Percentiles rank a stretch among this genome's conserved stretches.
These are phyloP conservation scores for Pyrocoelia pectoralis DNA, from an alignment of 2,888 invertebrate genomes.

Conservation along the genomic window DNA sequence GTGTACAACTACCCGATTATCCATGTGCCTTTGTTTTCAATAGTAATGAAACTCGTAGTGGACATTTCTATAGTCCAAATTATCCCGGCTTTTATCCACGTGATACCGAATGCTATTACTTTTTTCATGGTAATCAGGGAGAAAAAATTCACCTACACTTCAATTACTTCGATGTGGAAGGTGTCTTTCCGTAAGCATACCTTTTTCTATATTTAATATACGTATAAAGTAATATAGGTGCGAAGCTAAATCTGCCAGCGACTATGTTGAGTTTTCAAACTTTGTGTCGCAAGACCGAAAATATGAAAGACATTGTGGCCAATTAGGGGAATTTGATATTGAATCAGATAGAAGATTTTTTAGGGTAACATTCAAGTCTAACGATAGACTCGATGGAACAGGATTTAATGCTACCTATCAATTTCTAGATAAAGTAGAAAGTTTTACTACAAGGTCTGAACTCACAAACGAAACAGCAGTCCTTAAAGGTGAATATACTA, in stretches of 20 bases:
- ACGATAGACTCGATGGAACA: conserved; percentile 91
- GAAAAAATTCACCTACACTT: conserved; percentile 87
- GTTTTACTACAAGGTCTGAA: conserved; percentile 60
- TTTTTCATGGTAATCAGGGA: conserved; percentile 81
- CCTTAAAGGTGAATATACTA: conserved; percentile 28
- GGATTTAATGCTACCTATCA: conserved; percentile 94
- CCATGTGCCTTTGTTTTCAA: conserved; percentile 91
- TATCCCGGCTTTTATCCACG: conserved; percentile 91
- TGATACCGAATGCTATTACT: conserved; percentile 90
- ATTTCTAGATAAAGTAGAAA: conserved; percentile 77
- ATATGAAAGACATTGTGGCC: conserved; percentile 89
- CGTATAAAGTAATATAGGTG: conserved; percentile 75
- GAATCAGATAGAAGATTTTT: conserved; percentile 93
- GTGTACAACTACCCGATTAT: conserved; percentile 76
- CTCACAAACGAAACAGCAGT: conserved; percentile 38
- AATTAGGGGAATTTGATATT: conserved; percentile 79
- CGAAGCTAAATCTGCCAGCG: conserved; percentile 89
- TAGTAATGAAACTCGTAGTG: conserved; percentile 80
- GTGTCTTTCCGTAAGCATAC: conserved; percentile 86
- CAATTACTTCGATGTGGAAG: conserved; percentile 93
- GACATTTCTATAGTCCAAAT: conserved; percentile 88
- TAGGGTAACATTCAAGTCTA: conserved; percentile 92
- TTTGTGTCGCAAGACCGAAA: conserved; percentile 90
- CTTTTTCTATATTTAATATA: no score
- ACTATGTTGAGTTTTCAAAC: conserved; percentile 97